Conservation (phyloP, 2,797 vertebrate genomes). For the Rhynchotus rufescens region DNA sequence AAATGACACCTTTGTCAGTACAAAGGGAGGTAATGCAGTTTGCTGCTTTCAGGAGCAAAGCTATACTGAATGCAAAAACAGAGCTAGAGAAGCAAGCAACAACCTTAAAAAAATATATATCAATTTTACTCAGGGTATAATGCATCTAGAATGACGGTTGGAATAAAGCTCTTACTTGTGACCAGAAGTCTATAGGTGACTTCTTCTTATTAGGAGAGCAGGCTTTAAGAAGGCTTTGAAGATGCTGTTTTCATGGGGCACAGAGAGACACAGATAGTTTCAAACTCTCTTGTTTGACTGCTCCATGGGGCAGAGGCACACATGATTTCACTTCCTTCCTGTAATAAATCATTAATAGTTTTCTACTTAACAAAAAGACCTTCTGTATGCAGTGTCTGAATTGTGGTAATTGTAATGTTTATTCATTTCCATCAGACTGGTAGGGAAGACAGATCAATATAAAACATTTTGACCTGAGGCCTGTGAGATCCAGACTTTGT, state of each 20-base stretch:
- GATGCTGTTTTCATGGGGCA: background rate
- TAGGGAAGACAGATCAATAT: conserved; percentile 51
- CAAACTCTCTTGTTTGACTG: background rate
- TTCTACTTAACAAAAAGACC: conserved; percentile 13
- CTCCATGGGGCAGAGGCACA: background rate
- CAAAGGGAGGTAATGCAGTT: background rate
- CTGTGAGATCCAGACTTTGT: conserved; percentile 46
- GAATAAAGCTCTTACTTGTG: background rate
- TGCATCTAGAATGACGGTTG: background rate
- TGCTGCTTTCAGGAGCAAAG: background rate
- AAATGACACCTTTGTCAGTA: background rate
- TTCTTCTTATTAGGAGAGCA: background rate
- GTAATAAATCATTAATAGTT: conserved; percentile 3
- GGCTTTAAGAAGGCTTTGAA: background rate
- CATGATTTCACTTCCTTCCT: conserved; percentile 47
- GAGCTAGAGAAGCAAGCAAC: background rate
- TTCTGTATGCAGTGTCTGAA: background rate
- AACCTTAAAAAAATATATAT: background rate
- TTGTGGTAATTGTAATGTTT: conserved; percentile 23
- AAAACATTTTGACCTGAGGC: conserved; percentile 29
- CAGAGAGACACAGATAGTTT: background rate
- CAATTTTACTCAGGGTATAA: background rate
- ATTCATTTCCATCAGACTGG: conserved; percentile 22
- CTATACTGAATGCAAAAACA: background rate
- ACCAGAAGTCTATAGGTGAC: background rate